Conservation (phyloP, 1,140 invertebrate genomes). For the Drosophila melanica region DNA sequence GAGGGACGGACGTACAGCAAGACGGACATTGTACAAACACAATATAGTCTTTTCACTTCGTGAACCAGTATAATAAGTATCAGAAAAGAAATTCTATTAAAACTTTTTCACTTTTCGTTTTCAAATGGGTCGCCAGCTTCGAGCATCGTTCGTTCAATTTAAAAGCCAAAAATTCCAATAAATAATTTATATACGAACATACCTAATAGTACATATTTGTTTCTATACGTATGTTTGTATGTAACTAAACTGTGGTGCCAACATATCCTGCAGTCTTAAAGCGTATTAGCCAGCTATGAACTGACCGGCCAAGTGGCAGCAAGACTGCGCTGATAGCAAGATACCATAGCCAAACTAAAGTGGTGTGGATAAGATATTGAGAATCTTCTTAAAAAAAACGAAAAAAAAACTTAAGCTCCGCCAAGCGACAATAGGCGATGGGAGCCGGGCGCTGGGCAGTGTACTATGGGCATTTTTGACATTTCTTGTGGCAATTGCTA, state of each 20-base stretch:
- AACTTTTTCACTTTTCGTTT: slow-evolving; percentile 72
- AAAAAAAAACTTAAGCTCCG: slow-evolving; percentile 15
- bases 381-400: slow-evolving; percentile 21
- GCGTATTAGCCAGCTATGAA: slow-evolving; percentile 52
- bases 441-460: not conserved
- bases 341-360: slow-evolving; percentile 12
- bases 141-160: slow-evolving; percentile 43
- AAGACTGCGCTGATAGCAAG: slow-evolving; percentile 37
- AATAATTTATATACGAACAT: slow-evolving; percentile 63
- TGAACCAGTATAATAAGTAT: slow-evolving; percentile 25
- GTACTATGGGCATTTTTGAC: too few species aligned
- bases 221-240: slow-evolving; percentile 5
- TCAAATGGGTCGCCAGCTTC: slow-evolving; percentile 24
- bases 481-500: too few species aligned
- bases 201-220: not conserved
- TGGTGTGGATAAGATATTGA: slow-evolving; percentile 36
- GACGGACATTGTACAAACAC: too few species aligned
- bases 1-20: too few species aligned
- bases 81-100: slow-evolving; percentile 74
- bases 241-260: not conserved
- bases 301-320: slow-evolving; percentile 27
- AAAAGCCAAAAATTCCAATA: slow-evolving; percentile 76
- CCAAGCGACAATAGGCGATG: slow-evolving; percentile 9
- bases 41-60: too few species aligned
- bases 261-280: slow-evolving; percentile 53